Evolutionary conservation across 2,113 vertebrate species (phyloP).

Genomic region (Catharus bicknelli): DNA sequence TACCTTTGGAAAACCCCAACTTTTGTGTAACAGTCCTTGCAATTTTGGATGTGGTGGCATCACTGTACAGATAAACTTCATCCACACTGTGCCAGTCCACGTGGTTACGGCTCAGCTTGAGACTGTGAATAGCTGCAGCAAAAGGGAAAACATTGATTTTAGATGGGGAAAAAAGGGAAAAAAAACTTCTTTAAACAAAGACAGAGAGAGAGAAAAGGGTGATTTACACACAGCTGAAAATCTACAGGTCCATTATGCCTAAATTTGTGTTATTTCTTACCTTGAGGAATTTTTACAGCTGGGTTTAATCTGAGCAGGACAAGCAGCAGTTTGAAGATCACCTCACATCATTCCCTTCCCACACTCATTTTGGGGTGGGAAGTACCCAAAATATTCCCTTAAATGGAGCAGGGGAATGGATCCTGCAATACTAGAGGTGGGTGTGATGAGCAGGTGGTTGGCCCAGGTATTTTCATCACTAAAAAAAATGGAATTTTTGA

Average conservation of each 20-base stretch:
- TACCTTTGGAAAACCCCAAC: conserved; percentile 97
- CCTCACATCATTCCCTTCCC: not conserved
- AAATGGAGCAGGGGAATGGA: not conserved
- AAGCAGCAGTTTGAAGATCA: not conserved
- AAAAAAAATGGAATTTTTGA: not conserved
- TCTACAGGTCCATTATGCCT: not conserved
- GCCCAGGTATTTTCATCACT: not conserved
- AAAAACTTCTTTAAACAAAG: not conserved
- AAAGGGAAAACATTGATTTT: conserved; percentile 17
- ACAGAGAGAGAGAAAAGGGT: not conserved
- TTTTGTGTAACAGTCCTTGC: conserved; percentile 95
- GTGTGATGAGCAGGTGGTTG: not conserved
- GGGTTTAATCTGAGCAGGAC: not conserved
- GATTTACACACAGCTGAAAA: not conserved
- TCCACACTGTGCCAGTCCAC: conserved; percentile 97
- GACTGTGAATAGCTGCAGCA: conserved; percentile 86
- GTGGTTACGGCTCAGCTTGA: conserved; percentile 92
- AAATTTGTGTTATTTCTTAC: not conserved
- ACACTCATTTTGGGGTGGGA: not conserved
- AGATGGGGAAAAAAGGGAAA: too few relatives aligned
- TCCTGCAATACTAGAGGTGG: not conserved
- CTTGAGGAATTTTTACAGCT: not conserved
- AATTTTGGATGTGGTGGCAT: conserved; percentile 97
- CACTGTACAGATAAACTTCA: conserved; percentile 98
- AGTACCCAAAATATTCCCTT: not conserved